Evolutionary conservation across 64 coral and sea anemone species (phyloP).

Genomic region (Platygyra sinensis): DNA sequence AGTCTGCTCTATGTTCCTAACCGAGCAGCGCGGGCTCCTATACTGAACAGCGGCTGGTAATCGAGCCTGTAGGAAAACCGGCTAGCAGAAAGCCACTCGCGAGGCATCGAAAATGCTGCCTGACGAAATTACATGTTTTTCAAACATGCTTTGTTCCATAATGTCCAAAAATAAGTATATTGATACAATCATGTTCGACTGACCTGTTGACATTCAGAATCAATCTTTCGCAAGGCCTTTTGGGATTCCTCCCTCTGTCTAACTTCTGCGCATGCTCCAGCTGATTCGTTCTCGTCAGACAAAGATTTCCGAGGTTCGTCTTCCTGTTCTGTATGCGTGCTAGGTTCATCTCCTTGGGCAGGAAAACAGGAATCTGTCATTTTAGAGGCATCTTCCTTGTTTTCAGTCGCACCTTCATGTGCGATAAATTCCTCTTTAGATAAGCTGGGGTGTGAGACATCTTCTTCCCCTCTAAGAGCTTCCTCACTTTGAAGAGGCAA

Average conservation of each 20-base stretch:
- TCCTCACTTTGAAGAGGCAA: not conserved
- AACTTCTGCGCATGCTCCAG: conserved; percentile 12
- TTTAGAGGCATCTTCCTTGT: too few species aligned
- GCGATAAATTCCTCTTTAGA: not conserved
- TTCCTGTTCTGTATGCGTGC: not conserved
- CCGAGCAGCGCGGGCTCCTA: too few species aligned
- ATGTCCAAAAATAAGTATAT: not conserved
- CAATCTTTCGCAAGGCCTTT: conserved; percentile 30
- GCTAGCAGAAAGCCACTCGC: not conserved
- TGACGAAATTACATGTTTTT: not conserved
- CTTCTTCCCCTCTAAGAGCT: not conserved
- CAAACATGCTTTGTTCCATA: not conserved
- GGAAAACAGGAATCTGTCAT: not conserved
- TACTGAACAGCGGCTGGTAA: too few species aligned
- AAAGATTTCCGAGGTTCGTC: not conserved
- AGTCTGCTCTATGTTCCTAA: too few species aligned
- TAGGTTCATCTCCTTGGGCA: not conserved
- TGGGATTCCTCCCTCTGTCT: not conserved
- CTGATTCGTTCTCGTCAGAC: not conserved
- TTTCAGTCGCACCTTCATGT: not conserved
- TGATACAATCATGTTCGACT: not conserved
- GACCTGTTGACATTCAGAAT: conserved; percentile 29
- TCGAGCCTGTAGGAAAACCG: too few species aligned
- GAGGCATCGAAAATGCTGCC: not conserved
- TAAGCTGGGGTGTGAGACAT: not conserved